Evolutionary conservation across 2,888 invertebrate genomes (phyloP).

Genomic region (Disparrhopalites patrizii): DNA sequence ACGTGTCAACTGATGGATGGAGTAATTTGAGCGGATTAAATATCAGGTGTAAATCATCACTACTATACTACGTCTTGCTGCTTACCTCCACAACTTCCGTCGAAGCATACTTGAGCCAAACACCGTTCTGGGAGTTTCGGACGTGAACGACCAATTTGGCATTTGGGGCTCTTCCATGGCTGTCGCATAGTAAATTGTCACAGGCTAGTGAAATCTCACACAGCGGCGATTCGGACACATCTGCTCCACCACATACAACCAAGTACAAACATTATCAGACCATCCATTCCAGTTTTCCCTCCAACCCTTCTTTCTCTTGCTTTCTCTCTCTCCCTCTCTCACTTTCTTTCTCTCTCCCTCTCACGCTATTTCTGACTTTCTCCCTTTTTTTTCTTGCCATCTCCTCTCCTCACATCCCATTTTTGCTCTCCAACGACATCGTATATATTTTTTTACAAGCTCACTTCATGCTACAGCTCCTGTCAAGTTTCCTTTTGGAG

Average conservation of each 20-base stretch:
- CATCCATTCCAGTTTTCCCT: not conserved
- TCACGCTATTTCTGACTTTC: not conserved
- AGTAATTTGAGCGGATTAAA: constrained; percentile 26
- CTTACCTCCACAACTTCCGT: constrained; percentile 83
- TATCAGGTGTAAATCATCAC: constrained; percentile 24
- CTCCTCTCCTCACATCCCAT: not conserved
- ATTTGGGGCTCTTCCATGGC: constrained; percentile 78
- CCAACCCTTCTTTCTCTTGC: too few relatives aligned
- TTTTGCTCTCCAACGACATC: not conserved
- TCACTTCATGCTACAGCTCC: not conserved
- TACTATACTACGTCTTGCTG: constrained; percentile 18
- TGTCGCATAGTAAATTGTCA: constrained; percentile 83
- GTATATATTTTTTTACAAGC: constrained; percentile 8
- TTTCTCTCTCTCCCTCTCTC: not conserved
- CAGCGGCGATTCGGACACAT: constrained; percentile 76
- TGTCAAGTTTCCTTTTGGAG: not conserved
- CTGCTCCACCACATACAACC: constrained; percentile 53
- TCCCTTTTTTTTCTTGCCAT: not conserved
- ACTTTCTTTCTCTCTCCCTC: not conserved
- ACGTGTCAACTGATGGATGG: constrained; percentile 20
- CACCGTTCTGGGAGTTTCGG: constrained; percentile 51
- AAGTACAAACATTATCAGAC: constrained; percentile 10
- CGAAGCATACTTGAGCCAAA: constrained; percentile 76
- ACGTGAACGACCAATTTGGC: constrained; percentile 60
- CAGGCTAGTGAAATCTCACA: constrained; percentile 84